phyloP scores from a whole-genome alignment of 2,113 vertebrate species.

The Seriola quinqueradiata region DNA sequence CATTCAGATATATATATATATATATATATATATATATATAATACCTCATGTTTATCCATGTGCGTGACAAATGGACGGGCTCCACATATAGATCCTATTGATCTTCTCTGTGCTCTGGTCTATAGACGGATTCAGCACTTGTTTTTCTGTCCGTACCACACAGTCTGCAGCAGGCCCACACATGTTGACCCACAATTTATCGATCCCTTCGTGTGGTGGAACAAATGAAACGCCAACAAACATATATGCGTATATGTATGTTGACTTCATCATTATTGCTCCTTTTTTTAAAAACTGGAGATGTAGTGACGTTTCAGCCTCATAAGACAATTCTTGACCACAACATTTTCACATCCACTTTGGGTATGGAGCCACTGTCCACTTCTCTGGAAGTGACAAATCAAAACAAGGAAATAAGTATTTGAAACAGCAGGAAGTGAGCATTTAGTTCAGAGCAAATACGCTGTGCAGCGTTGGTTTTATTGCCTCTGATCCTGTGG shows the following conservation, averaged over 20 bases:
- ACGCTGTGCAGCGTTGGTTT: neutral
- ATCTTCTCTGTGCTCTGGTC: conserved; percentile 22
- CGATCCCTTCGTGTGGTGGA: conserved; percentile 38
- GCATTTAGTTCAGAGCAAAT: neutral
- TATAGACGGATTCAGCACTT: neutral
- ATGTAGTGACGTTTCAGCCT: neutral
- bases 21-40: neutral
- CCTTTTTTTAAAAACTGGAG: neutral
- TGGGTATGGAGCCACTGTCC: neutral
- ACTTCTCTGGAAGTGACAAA: conserved; percentile 9
- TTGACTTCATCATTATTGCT: conserved; percentile 3
- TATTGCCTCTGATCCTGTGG: conserved; percentile 15
- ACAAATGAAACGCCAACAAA: conserved; percentile 29
- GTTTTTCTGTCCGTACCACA: neutral
- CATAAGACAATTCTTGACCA: neutral
- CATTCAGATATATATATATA: neutral
- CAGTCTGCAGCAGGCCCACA: conserved; percentile 35
- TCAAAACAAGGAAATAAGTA: conserved; percentile 34
- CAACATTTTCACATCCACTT: neutral
- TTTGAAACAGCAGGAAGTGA: conserved; percentile 24
- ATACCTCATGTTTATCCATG: neutral
- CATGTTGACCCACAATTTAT: conserved; percentile 29
- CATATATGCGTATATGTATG: neutral
- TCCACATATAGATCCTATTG: conserved; percentile 35
- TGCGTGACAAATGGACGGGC: conserved; percentile 1